Conservation (phyloP, 1,140 invertebrate species). For the Zaprionus kolodkinae region DNA sequence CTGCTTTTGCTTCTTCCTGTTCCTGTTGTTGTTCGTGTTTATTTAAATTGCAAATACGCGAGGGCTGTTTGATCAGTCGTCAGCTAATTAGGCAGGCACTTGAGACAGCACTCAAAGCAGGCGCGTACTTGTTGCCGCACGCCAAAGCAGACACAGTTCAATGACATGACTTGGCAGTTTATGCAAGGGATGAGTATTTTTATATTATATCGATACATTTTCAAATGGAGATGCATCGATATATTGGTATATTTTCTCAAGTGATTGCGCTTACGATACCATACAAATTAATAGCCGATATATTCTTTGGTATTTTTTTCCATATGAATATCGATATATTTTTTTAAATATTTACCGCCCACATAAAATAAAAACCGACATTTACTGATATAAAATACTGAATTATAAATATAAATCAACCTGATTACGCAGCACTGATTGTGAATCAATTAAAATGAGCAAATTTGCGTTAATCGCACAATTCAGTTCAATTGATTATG, state of each 20-base stretch:
- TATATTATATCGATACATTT: background rate
- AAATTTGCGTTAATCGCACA: slow-evolving; percentile 4
- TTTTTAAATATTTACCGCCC: too few species aligned
- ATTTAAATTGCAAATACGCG: slow-evolving; percentile 53
- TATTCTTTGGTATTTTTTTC: background rate
- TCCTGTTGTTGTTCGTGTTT: slow-evolving; percentile 35
- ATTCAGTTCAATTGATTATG: slow-evolving; percentile 3
- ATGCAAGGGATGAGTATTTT: background rate
- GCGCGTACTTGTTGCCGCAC: slow-evolving; percentile 33
- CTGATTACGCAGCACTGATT: background rate
- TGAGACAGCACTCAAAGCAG: slow-evolving; percentile 30
- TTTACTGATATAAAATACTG: background rate
- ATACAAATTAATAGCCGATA: background rate
- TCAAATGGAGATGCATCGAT: background rate
- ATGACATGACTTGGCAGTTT: slow-evolving; percentile 30
- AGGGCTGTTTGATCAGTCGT: slow-evolving; percentile 65
- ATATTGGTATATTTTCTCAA: background rate
- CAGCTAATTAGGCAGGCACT: slow-evolving; percentile 68
- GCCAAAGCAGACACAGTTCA: slow-evolving; percentile 35
- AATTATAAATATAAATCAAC: slow-evolving; percentile 1
- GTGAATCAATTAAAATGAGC: background rate
- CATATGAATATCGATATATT: background rate
- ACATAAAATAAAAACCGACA: too few species aligned
- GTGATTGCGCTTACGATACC: background rate
- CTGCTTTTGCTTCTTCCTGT: slow-evolving; percentile 20